These are phyloP conservation scores for Heliconius eleuchia DNA, from an alignment of 1,140 invertebrate species.

Conservation along the genomic window DNA sequence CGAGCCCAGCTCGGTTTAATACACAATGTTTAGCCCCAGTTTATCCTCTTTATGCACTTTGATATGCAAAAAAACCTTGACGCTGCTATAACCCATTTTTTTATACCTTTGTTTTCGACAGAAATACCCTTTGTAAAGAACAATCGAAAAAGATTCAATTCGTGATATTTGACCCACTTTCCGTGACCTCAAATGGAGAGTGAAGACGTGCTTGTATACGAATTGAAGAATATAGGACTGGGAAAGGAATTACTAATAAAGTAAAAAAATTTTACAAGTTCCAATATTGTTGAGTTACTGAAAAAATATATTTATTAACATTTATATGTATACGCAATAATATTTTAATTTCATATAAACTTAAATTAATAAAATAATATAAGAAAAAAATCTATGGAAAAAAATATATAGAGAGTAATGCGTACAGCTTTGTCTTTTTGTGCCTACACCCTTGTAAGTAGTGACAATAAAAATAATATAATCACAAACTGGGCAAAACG, in stretches of 20 bases:
- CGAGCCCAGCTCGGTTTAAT: no score
- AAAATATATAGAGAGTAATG: no score
- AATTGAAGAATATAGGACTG: background rate
- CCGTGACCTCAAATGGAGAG: slow-evolving; percentile 22
- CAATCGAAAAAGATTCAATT: slow-evolving; percentile 11
- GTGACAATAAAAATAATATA: background rate
- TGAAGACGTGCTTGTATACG: slow-evolving; percentile 22
- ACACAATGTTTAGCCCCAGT: no score
- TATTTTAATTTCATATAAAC: no score
- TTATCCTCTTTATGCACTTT: no score
- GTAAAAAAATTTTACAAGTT: background rate
- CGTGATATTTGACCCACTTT: slow-evolving; percentile 27
- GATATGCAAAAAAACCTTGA: no score
- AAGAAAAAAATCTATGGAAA: no score
- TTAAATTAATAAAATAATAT: no score
- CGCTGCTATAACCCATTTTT: background rate
- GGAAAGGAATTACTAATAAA: background rate
- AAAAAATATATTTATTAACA: background rate
- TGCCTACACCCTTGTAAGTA: no score
- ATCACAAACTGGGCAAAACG: background rate
- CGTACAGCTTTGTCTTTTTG: no score
- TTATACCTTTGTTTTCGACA: background rate
- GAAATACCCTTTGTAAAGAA: background rate
- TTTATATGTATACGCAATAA: no score
- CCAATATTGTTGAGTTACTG: background rate